Percentiles rank a stretch among this genome's conserved stretches.
Conservation (phyloP, 2,888 invertebrate species). For the Aethes cnicana region DNA sequence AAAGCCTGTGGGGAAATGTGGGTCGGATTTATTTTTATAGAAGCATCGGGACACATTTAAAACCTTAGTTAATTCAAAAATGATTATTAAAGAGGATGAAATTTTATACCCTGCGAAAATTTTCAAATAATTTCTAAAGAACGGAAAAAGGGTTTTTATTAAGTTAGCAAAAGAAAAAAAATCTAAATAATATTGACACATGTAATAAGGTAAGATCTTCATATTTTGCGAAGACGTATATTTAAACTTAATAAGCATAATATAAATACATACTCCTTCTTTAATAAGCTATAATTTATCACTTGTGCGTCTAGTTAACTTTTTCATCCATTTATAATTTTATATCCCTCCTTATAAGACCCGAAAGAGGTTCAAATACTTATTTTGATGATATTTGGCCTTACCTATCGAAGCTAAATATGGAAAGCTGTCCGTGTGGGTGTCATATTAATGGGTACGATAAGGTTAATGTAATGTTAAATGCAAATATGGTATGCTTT, state of each 20-base stretch:
- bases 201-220: no score
- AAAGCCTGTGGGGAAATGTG: slow-evolving; percentile 25
- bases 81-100: no score
- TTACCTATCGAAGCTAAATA: slow-evolving; percentile 45
- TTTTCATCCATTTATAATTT: slow-evolving; percentile 25
- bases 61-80: neutral
- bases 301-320: slow-evolving; percentile 2
- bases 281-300: slow-evolving; percentile 15
- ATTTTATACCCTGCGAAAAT: no score
- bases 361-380: slow-evolving; percentile 19
- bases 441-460: slow-evolving; percentile 35
- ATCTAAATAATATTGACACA: no score
- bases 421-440: slow-evolving; percentile 46
- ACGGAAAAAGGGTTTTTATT: no score
- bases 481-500: slow-evolving; percentile 25
- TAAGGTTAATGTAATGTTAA: slow-evolving; percentile 26
- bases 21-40: slow-evolving; percentile 25
- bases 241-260: no score
- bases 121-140: no score
- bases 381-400: slow-evolving; percentile 43
- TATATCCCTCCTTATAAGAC: slow-evolving; percentile 24
- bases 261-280: neutral
- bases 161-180: no score
- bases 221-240: no score
- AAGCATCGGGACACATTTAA: slow-evolving; percentile 11